Conservation (phyloP, 2,888 invertebrate genomes). For the Sarcophaga subvicina region DNA sequence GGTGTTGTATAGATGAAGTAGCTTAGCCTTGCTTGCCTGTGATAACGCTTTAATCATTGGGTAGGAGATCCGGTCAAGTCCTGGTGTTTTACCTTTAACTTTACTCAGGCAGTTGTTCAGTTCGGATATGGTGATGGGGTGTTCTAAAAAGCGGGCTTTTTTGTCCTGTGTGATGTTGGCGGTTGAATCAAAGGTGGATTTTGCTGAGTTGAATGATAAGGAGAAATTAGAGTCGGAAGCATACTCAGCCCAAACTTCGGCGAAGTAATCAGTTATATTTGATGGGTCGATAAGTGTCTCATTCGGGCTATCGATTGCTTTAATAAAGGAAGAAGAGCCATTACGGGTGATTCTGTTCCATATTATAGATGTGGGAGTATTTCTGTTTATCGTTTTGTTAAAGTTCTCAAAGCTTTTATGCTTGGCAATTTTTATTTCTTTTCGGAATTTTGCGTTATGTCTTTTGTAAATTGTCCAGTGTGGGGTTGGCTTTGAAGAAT, state of each 20-base stretch:
- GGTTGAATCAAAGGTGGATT: not conserved
- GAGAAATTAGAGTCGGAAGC: not conserved
- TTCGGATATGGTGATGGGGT: constrained; percentile 10
- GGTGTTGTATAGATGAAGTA: not conserved
- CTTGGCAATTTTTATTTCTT: constrained; percentile 22
- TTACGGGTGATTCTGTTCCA: constrained; percentile 15
- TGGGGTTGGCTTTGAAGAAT: too few species aligned
- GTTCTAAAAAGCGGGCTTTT: constrained; percentile 10
- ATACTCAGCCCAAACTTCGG: not conserved
- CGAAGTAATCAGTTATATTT: constrained; percentile 13
- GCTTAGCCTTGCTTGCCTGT: too few species aligned
- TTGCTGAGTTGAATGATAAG: not conserved
- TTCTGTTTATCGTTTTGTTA: constrained; percentile 37
- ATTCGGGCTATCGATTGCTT: not conserved
- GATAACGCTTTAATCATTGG: too few species aligned
- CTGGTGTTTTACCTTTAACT: not conserved
- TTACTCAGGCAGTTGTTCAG: not conserved
- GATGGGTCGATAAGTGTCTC: not conserved
- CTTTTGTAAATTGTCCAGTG: too few species aligned
- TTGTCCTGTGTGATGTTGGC: not conserved
- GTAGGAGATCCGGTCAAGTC: not conserved
- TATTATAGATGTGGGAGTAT: constrained; percentile 23
- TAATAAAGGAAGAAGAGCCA: not conserved
- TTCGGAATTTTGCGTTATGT: too few species aligned
- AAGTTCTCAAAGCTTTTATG: constrained; percentile 27